Evolutionary conservation across 1,140 invertebrate species (phyloP).

Genomic region (Antheraea pernyi): DNA sequence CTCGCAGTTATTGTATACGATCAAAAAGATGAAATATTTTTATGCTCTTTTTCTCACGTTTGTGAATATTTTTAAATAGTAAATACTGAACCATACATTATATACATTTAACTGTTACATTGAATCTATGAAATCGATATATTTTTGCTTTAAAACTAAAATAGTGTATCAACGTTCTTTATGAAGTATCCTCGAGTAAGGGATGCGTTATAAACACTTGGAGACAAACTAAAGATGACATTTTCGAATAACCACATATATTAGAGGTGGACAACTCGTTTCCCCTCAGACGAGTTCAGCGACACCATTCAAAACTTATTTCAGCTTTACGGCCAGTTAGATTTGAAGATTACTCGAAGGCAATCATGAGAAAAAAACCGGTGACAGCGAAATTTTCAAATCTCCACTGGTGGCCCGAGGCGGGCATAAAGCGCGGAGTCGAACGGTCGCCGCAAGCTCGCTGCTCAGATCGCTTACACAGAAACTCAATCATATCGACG

Average conservation of each 20-base stretch:
- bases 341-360: conserved; percentile 24
- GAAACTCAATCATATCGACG: conserved; percentile 19
- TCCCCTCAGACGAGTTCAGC: not conserved
- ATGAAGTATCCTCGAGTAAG: too few species aligned
- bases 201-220: not conserved
- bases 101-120: too few species aligned
- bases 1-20: too few species aligned
- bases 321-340: conserved; percentile 25
- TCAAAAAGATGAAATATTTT: too few species aligned
- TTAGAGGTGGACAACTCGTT: not conserved
- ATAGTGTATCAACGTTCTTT: too few species aligned
- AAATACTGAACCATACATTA: too few species aligned
- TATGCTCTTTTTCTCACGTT: too few species aligned
- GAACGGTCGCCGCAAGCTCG: conserved; percentile 19
- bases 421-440: conserved; percentile 14
- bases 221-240: not conserved
- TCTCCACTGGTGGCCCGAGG: conserved; percentile 10
- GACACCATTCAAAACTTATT: conserved; percentile 18
- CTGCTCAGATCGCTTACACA: not conserved
- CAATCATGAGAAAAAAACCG: conserved; percentile 17
- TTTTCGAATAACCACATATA: too few species aligned
- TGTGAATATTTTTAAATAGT: too few species aligned
- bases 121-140: too few species aligned
- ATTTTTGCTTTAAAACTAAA: too few species aligned
- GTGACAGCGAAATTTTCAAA: conserved; percentile 22